A percentile compares a stretch with the other conserved stretches of the same genome.
Evolutionary conservation across 1,140 invertebrate genomes (phyloP).

Genomic region (Nasonia longicornis): DNA sequence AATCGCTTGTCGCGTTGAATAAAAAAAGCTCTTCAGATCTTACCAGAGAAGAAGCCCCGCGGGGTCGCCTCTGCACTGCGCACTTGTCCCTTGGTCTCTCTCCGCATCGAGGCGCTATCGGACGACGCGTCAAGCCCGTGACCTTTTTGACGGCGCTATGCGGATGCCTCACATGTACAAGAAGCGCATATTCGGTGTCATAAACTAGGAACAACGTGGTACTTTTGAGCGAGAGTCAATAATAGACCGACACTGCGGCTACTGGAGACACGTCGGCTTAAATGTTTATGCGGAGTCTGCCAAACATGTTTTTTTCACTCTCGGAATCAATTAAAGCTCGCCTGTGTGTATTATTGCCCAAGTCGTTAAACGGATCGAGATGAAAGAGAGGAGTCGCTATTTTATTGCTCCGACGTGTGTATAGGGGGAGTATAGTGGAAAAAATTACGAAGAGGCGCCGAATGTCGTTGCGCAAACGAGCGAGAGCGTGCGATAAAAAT

Average conservation of each 20-base stretch:
- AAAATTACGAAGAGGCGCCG: neutral
- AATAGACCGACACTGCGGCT: too few species aligned
- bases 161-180: neutral
- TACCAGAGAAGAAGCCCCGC: constrained; percentile 1
- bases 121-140: constrained; percentile 10
- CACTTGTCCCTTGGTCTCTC: constrained; percentile 29
- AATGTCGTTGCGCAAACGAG: neutral
- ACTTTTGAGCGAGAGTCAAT: neutral
- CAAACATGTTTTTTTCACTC: neutral
- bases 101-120: neutral
- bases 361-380: neutral
- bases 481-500: neutral
- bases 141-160: constrained; percentile 6
- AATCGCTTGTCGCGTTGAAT: neutral
- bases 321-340: neutral
- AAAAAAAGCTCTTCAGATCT: neutral
- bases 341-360: neutral
- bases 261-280: too few species aligned
- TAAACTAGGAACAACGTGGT: neutral
- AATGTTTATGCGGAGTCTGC: neutral
- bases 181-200: neutral
- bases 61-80: neutral
- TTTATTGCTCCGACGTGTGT: neutral
- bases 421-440: neutral
- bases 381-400: neutral